Base-by-base conservation (phyloP, 2,113 vertebrate genomes). In the Nothocercus nigrocapillus region DNA sequence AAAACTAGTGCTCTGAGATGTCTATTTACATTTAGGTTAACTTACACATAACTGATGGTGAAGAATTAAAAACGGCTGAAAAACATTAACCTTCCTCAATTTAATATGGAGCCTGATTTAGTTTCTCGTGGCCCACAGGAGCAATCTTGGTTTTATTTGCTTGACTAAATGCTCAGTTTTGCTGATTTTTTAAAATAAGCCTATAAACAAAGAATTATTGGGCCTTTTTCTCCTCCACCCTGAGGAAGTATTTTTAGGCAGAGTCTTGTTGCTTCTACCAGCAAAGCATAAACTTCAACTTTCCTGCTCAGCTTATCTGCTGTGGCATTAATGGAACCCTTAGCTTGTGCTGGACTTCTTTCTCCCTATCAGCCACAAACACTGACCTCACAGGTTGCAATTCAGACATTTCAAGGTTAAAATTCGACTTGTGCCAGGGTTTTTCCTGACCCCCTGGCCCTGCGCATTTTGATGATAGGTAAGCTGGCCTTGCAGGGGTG, bases 231-330 rank as follows among this genome's bases (percentile, higher is more conserved):
- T 47, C 47, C 45, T n/a, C 68, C 77, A 44, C 53, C 7, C 2
- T 9, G 34, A 56, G 14, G 54, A 62, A 59, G 68, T 87, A 75
- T 89, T 96, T 93, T 8, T 66, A 74, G 62, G 10, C 47, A 53
- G 40, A 62, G 7, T 0, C 0, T 69, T 79, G 64, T 54, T 82
- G 53, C 54, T 85, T 92, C 82, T 66, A 77, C 72, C 79, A 82
- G 56, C 53, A 70, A 94, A 93, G 89, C 75, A 42, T 47, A 47
- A 25, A 76, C 84, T 93, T 79, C 74, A 86, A 58, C 47, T 27
- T 63, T 45, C 56, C 54, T 49, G 77, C 51, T 85, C 92, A 90
- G 67, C 54, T 94, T 79, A 30, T 92, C 61, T 93, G 80, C 81
- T 81, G 62, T 7, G 3, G 22, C 42, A 30, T 86, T 90, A 82